Evolutionary conservation across 2,888 invertebrate genomes (phyloP).

Genomic region (Steinernema carpocapsae): DNA sequence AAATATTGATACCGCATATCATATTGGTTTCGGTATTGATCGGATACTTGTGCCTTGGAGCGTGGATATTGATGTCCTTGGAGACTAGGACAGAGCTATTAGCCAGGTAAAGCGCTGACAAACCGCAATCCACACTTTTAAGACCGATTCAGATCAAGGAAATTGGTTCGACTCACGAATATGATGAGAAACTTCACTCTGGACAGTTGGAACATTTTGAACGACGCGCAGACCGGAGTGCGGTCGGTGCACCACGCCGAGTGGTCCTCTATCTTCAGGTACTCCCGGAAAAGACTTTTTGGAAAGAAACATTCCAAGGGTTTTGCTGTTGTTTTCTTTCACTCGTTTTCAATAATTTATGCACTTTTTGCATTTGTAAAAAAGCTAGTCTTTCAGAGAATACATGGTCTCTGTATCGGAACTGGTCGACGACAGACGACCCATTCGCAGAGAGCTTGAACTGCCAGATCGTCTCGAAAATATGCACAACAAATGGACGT

Average conservation of each 20-base stretch:
- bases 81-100: slow-evolving; percentile 66
- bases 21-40: slow-evolving; percentile 67
- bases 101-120: slow-evolving; percentile 37
- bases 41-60: slow-evolving; percentile 67
- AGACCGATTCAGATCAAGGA: slow-evolving; percentile 46
- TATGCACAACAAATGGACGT: slow-evolving; percentile 69
- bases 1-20: slow-evolving; percentile 68
- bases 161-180: slow-evolving; percentile 60
- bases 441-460: slow-evolving; percentile 61
- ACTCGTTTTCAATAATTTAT: not conserved
- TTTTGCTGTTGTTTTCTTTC: not conserved
- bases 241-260: slow-evolving; percentile 56
- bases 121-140: not conserved
- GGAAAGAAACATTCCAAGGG: not conserved
- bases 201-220: slow-evolving; percentile 63
- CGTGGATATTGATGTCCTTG: slow-evolving; percentile 67
- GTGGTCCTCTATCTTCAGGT: slow-evolving; percentile 62
- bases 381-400: slow-evolving; percentile 49
- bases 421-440: slow-evolving; percentile 63
- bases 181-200: slow-evolving; percentile 66
- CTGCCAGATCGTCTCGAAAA: slow-evolving; percentile 61
- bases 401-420: slow-evolving; percentile 65
- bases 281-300: not conserved
- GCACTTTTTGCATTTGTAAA: not conserved
- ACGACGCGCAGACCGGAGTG: slow-evolving; percentile 62